Evolutionary conservation across 2,797 vertebrate species (phyloP).

Genomic region (Tamandua tetradactyla): DNA sequence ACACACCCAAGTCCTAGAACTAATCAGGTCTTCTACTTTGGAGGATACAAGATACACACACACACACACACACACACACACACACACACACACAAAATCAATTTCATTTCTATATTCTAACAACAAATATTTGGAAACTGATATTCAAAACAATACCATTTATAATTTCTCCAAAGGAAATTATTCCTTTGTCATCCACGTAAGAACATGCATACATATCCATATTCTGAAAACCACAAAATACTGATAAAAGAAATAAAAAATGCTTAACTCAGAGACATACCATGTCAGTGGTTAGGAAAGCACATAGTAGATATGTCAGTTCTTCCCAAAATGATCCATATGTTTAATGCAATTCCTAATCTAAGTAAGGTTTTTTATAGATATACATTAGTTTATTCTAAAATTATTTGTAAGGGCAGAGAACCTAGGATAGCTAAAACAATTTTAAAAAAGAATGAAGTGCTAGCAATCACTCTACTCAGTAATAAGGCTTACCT

Average conservation of each 20-base stretch:
- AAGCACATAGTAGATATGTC: not conserved
- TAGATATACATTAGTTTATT: not conserved
- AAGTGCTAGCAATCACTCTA: not conserved
- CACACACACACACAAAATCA: not conserved
- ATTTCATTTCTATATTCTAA: not conserved
- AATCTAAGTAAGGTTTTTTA: not conserved
- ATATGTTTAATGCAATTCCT: not conserved
- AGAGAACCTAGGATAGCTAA: not conserved
- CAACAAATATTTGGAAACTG: not conserved
- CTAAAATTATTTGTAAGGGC: not conserved
- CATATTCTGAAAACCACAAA: not conserved
- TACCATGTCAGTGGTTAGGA: not conserved
- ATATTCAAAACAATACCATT: not conserved
- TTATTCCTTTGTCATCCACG: not conserved
- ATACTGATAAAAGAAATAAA: not conserved
- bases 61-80: not conserved
- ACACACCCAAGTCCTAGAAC: not conserved
- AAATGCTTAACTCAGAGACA: not conserved
- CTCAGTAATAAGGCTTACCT: not conserved
- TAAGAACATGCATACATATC: not conserved
- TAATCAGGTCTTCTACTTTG: not conserved
- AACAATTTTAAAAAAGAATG: not conserved
- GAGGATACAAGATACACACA: not conserved
- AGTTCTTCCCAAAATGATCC: not conserved
- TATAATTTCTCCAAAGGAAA: not conserved